Conservation (phyloP, 2,888 invertebrate genomes). For the Leptinotarsa tumamoca region DNA sequence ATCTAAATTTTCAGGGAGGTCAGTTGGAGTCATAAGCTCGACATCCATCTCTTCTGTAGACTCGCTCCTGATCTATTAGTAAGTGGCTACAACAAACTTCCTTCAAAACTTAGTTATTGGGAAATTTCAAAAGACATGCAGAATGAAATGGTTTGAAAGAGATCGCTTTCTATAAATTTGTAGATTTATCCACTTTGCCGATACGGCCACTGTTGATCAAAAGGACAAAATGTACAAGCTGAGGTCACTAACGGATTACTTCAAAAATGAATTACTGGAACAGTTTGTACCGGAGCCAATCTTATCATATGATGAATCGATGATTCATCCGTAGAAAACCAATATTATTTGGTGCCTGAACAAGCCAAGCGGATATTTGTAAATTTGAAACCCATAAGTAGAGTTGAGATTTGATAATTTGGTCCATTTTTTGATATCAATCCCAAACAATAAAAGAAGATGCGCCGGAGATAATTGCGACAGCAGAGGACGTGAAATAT, state of each 20-base stretch:
- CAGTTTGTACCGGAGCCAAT: neutral
- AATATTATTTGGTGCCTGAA: neutral
- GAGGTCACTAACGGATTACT: neutral
- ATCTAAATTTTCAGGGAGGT: too few species aligned
- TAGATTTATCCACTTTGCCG: neutral
- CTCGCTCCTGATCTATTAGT: neutral
- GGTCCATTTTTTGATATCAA: too few species aligned
- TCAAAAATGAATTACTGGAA: neutral
- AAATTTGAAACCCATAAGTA: neutral
- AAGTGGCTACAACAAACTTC: constrained; percentile 5
- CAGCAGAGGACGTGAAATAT: constrained; percentile 3
- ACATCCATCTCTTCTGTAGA: too few species aligned
- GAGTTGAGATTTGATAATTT: too few species aligned
- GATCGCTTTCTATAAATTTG: neutral
- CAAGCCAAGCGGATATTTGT: neutral
- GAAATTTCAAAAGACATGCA: neutral
- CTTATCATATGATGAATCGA: constrained; percentile 5
- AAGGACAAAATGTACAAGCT: neutral
- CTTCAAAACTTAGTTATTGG: neutral
- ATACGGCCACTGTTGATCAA: neutral
- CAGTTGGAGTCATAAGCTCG: too few species aligned
- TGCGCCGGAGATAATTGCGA: neutral
- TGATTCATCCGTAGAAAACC: neutral
- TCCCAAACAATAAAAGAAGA: too few species aligned
- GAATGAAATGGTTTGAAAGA: neutral